Evolutionary conservation across 2,113 vertebrate species (phyloP).

Genomic region (Megaceryle maxima): DNA sequence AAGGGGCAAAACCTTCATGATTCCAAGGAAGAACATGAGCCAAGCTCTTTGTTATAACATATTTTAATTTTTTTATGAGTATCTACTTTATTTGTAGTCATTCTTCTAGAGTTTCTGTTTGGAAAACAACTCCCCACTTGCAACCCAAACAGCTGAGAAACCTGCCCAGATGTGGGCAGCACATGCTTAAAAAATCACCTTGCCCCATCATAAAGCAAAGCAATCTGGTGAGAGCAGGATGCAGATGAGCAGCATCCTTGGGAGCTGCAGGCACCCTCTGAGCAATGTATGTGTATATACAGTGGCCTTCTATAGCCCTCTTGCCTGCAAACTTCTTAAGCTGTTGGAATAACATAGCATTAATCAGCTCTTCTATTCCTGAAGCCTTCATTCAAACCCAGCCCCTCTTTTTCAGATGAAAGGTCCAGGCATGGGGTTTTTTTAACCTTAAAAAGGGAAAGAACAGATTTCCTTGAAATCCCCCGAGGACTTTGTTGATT

Average conservation of each 20-base stretch:
- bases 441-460: not conserved
- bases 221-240: not conserved
- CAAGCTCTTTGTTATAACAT: accelerated
- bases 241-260: not conserved
- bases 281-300: accelerated
- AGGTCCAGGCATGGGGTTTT: not conserved
- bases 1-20: not conserved
- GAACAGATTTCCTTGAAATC: not conserved
- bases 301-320: not conserved
- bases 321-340: not conserved
- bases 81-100: not conserved
- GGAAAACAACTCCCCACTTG: not conserved
- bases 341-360: not conserved
- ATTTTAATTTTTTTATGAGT: not conserved
- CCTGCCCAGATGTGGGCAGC: not conserved
- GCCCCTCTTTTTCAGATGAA: not conserved
- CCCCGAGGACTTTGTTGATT: not conserved
- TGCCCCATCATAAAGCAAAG: not conserved
- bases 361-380: not conserved
- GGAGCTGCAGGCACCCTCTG: not conserved
- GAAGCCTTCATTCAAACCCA: not conserved
- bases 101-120: not conserved
- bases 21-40: accelerated
- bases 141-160: not conserved
- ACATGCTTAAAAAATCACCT: not conserved